Evolutionary conservation across 2,888 invertebrate species (phyloP), one percentile per base, ranked within the genome.

Genomic region (Tricholauxania praeusta): DNA sequence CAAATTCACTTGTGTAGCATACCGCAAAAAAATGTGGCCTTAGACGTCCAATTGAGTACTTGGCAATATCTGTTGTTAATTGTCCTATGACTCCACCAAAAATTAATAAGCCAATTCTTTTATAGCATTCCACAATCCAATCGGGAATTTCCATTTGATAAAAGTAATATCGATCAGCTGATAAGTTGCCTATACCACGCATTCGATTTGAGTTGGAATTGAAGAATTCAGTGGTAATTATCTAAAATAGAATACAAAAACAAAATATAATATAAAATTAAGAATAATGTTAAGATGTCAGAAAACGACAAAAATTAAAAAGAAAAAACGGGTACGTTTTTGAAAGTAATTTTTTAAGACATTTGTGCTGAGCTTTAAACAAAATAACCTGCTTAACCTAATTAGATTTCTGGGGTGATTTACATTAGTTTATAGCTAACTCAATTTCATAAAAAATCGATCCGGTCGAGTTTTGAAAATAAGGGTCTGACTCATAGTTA

Each of bases 21-120:
- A 91, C 91, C 76, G 90, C 91, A 85, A 96, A 91, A 89, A 99
- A 99, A 88, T 99, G 97, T 17, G 99, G 99, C 78, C 99, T 89
- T 77, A 98, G 88, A 74, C 98, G 91, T 49, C 99, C 99, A 75
- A 98, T 92, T 4, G 94, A 92, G 86, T 97, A 98, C 88, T 99
- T 98, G 78, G 95, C 96, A 78, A 97, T 91, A 86, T 98, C 98
- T 6, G 97, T 97, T 76, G 94, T 91, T 60, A 97, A 89, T 86
- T 96, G 95, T 76, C 94, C 94, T 77, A 93, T 91, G 57, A 93
- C 94, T 72, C 93, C 93, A 0, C 97, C 98, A 87, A 97, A 97
- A 48, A 93, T 91, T 86, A 97, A 96, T 67, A 94, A 90, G 3
- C 94, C 94, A 32, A 96, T 89, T 77, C 92, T 91, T 72, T 90